Evolutionary conservation across 92 coral and sea anemone genomes (phyloP).

Genomic region (Heliopora coerulea): DNA sequence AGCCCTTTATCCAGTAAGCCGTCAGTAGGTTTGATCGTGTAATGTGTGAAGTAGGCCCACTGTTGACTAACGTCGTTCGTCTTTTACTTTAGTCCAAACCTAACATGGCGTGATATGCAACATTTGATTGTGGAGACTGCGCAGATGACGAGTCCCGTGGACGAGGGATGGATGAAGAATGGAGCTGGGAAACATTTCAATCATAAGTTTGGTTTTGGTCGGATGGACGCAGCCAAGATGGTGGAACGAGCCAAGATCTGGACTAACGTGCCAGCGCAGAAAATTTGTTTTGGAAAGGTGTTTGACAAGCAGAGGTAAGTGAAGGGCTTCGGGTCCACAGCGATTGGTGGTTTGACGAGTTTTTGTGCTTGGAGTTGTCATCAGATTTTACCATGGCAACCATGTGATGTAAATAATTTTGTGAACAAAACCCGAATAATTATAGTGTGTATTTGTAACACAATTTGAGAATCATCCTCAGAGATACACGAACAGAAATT

Average conservation of each 20-base stretch:
- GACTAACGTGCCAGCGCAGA: conserved; percentile 61
- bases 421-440: too few species aligned
- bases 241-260: conserved; percentile 75
- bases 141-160: conserved; percentile 97
- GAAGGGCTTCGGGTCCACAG: background rate
- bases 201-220: conserved; percentile 97
- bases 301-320: conserved; percentile 79
- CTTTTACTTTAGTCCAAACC: conserved; percentile 48
- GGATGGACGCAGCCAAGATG: conserved; percentile 90
- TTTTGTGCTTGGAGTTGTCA: too few species aligned
- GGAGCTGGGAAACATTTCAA: conserved; percentile 94
- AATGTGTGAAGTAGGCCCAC: too few species aligned
- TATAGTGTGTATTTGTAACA: too few species aligned
- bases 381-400: too few species aligned
- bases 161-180: conserved; percentile 95
- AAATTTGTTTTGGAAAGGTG: conserved; percentile 82
- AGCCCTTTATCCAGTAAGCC: too few species aligned
- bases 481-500: too few species aligned
- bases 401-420: too few species aligned
- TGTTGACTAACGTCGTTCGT: too few species aligned
- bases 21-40: too few species aligned
- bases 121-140: conserved; percentile 87
- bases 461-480: too few species aligned
- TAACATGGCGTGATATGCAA: conserved; percentile 95
- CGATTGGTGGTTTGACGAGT: too few species aligned